These are phyloP conservation scores for Felis catus DNA, from an alignment of 2,113 vertebrate species.

Conservation along the genomic window DNA sequence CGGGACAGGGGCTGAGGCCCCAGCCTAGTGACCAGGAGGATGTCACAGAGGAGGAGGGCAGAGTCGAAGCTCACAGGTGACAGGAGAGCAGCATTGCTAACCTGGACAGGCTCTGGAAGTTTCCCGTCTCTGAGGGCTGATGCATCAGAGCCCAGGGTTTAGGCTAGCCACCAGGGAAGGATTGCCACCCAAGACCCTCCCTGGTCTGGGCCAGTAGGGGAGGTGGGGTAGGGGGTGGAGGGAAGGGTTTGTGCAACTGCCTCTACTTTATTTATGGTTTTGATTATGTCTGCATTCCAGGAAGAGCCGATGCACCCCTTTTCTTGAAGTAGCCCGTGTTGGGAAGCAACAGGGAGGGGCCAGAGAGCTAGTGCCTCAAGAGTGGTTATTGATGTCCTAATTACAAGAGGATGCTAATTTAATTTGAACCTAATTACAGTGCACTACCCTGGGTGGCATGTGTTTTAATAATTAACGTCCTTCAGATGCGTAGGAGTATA, in stretches of 20 bases:
- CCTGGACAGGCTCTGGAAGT: background rate
- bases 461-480: constrained; percentile 78
- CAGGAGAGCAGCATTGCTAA: background rate
- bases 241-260: background rate
- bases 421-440: constrained; percentile 82
- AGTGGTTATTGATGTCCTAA: constrained; percentile 77
- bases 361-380: constrained; percentile 49
- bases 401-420: constrained; percentile 80
- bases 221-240: background rate
- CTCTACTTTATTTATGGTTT: constrained; percentile 56
- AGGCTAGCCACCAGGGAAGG: too few relatives aligned
- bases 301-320: constrained; percentile 49
- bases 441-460: constrained; percentile 71
- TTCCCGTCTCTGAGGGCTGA: background rate
- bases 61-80: background rate
- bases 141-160: background rate
- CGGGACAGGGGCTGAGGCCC: background rate
- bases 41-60: accelerated
- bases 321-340: constrained; percentile 35
- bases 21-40: background rate
- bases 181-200: background rate
- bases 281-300: constrained; percentile 54
- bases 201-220: background rate
- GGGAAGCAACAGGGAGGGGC: constrained; percentile 56
- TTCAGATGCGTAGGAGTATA: constrained; percentile 63